Evolutionary conservation across 2,113 vertebrate genomes (phyloP).

Genomic region (Marmota flaviventris): DNA sequence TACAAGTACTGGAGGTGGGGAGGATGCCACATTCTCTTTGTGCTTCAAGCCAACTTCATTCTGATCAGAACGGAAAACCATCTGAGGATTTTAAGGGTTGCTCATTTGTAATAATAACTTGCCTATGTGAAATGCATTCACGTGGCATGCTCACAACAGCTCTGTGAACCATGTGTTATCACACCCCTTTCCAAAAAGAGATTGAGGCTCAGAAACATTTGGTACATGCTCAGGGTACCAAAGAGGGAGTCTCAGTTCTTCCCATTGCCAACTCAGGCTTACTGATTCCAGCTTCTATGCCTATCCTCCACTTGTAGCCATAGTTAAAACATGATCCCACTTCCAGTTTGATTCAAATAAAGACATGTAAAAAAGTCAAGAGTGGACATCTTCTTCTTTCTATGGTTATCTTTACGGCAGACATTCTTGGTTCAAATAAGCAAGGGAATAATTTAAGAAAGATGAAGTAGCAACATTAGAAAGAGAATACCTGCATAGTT

Average conservation of each 20-base stretch:
- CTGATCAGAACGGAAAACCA: slow-evolving; percentile 18
- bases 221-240: background rate
- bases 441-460: slow-evolving; percentile 11
- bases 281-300: background rate
- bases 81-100: background rate
- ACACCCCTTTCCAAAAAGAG: background rate
- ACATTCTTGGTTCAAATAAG: slow-evolving; percentile 15
- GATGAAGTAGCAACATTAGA: background rate
- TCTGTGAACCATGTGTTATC: background rate
- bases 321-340: background rate
- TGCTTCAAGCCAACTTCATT: slow-evolving; percentile 26
- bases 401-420: background rate
- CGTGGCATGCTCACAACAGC: background rate
- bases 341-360: background rate
- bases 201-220: background rate
- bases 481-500: background rate
- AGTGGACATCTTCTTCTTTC: background rate
- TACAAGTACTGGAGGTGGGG: background rate
- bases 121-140: background rate
- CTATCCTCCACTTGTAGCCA: background rate
- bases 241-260: background rate
- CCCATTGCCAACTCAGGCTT: background rate
- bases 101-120: background rate
- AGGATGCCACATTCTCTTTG: background rate
- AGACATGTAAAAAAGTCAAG: background rate